A percentile compares a stretch with the other conserved stretches of the same genome.
Conservation (phyloP, 2,113 vertebrate genomes). For the Varanus komodoensis region DNA sequence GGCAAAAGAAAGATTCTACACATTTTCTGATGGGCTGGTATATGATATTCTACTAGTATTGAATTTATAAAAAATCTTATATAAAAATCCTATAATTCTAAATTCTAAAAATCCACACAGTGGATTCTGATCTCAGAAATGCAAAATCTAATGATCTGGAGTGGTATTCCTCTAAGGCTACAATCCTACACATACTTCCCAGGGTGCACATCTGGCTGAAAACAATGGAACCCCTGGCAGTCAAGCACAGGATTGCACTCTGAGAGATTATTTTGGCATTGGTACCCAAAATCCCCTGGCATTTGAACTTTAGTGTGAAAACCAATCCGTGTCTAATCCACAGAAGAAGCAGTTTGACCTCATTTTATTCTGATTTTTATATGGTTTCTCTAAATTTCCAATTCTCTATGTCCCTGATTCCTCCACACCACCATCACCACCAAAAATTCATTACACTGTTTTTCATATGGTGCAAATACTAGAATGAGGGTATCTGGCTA, state of each 20-base stretch:
- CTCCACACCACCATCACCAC: not conserved
- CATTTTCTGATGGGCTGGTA: not conserved
- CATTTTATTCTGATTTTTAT: constrained; percentile 32
- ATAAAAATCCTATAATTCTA: not conserved
- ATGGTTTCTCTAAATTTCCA: not conserved
- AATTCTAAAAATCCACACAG: not conserved
- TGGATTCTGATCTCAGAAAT: constrained; percentile 4
- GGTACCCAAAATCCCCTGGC: not conserved
- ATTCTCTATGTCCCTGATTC: not conserved
- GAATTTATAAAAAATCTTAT: not conserved
- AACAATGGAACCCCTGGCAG: not conserved
- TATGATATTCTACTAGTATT: not conserved
- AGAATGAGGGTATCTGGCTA: constrained; percentile 48
- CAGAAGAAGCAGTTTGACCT: constrained; percentile 37
- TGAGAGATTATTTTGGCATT: not conserved
- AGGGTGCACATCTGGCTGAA: not conserved
- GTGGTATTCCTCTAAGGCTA: not conserved
- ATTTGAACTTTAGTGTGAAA: not conserved
- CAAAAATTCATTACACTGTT: constrained; percentile 13
- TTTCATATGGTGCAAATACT: constrained; percentile 8
- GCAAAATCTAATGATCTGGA: not conserved
- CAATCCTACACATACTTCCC: not conserved
- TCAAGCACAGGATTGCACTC: not conserved
- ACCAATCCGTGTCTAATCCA: not conserved
- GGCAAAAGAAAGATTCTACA: not conserved